A percentile compares a stretch with the other conserved stretches of the same genome.
phyloP scores from a whole-genome alignment of 2,888 invertebrate species.

The Creontiades dilutus region DNA sequence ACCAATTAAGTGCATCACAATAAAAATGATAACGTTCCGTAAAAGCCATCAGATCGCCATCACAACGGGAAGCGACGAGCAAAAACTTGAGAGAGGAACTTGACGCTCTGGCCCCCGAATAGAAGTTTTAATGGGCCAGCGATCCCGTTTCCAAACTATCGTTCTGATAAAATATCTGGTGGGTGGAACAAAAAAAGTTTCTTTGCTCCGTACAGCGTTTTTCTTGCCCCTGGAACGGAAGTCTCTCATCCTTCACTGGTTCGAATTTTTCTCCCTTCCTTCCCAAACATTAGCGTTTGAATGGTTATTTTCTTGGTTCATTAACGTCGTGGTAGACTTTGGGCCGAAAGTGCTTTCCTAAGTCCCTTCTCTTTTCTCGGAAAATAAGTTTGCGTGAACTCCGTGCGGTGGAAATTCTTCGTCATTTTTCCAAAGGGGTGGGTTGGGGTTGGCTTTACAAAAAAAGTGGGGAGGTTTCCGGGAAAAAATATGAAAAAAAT shows the following conservation, averaged over 20 bases:
- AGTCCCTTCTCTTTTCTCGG: neutral
- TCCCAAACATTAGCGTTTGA: slow-evolving; percentile 20
- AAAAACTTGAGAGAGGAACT: neutral
- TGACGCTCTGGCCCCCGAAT: neutral
- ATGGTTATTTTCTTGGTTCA: slow-evolving; percentile 22
- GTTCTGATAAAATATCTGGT: neutral
- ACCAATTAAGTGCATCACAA: neutral
- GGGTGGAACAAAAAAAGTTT: neutral
- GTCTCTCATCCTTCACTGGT: neutral
- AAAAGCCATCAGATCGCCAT: neutral
- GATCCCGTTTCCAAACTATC: slow-evolving; percentile 19
- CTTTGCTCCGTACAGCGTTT: neutral
- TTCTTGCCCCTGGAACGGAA: neutral
- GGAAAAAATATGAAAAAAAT: neutral
- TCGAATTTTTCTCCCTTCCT: neutral
- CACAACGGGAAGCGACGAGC: neutral
- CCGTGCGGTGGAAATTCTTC: neutral
- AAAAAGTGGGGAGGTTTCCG: neutral
- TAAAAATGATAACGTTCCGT: neutral
- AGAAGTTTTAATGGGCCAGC: neutral
- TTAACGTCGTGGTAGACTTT: neutral
- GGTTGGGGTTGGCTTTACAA: neutral
- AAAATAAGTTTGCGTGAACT: slow-evolving; percentile 3
- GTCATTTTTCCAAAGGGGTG: neutral
- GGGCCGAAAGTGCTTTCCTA: neutral